Evolutionary conservation across 2,888 invertebrate genomes (phyloP), one percentile per base, ranked within the genome.

Genomic region (Sisyra nigra): DNA sequence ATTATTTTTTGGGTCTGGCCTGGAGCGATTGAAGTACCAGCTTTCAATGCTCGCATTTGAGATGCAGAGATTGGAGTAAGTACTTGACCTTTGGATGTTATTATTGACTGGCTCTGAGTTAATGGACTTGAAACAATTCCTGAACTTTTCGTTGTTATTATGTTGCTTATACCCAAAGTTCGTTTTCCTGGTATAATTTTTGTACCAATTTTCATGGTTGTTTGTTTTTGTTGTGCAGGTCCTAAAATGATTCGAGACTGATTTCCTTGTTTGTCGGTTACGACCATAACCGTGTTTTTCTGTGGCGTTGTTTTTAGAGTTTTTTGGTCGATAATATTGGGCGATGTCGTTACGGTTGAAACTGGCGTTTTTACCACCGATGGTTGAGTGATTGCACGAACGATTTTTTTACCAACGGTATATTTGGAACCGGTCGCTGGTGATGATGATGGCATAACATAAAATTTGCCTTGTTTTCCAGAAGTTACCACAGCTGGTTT

Each of bases 201-300:
- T 2, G 49, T 45, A 37, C 47, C 44, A n/a, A 50, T 67, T 51
- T 71, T 69, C 14, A 72, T 69, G 41, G 72, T 70, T 42, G 74
- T 55, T 50, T 72, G 64, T 55, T 72, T 72, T 50, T 72, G 72
- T 52, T 75, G 74, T 46, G 72, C 71, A 0, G 74, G 72, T 6
- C 72, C 74, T 37, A 76, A 58, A 2, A 75, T 61, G 51, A 75
- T 67, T 48, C 72, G 63, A 13, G 73, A 72, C 49, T 74, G 73
- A 18, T 70, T 65, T 11, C 75, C 74, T 53, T 73, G 72, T 42
- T 72, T 68, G 52, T 74, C 71, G 1, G 75, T 76, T 40, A 75
- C 69, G 33, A 76, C 72, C 75, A 76, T 74, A 18, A 75, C 70
- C 43, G 74, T 74, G 51, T 69, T 64, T 13, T 65, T 64, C 1